These are phyloP conservation scores for Platichthys stellatus DNA, from an alignment of 2,113 vertebrate genomes.

Conservation along the genomic window DNA sequence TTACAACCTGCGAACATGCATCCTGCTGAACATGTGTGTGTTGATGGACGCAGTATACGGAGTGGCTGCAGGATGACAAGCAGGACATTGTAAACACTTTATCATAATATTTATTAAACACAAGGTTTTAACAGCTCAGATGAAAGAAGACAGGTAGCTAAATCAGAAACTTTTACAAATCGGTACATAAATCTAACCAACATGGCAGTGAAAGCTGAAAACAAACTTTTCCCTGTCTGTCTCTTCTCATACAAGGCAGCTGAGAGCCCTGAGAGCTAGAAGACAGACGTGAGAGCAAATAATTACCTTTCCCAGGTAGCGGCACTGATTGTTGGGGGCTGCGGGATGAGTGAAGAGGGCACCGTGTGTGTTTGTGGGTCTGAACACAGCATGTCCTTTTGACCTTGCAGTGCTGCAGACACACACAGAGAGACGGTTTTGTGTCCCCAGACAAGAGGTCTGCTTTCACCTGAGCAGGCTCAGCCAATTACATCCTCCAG, in stretches of 20 bases:
- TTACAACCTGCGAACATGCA: too few species aligned
- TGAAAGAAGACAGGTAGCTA: not conserved
- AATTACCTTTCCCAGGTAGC: slow-evolving; percentile 80
- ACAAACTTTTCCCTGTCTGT: slow-evolving; percentile 34
- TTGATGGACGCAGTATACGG: not conserved
- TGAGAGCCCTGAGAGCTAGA: slow-evolving; percentile 57
- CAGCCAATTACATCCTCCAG: slow-evolving; percentile 59
- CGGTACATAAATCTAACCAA: not conserved
- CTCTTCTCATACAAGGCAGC: slow-evolving; percentile 42
- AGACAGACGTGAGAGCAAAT: slow-evolving; percentile 76
- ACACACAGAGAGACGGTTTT: slow-evolving; percentile 76
- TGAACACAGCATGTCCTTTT: slow-evolving; percentile 71
- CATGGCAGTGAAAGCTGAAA: not conserved
- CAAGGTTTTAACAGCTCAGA: not conserved
- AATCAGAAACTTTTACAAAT: not conserved
- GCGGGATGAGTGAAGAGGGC: slow-evolving; percentile 72
- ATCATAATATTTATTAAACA: too few species aligned
- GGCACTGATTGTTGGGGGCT: slow-evolving; percentile 57
- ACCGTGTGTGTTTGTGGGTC: slow-evolving; percentile 48
- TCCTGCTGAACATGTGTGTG: not conserved
- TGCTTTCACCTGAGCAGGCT: slow-evolving; percentile 77
- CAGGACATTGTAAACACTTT: not conserved
- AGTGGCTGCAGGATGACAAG: not conserved
- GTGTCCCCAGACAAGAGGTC: slow-evolving; percentile 79
- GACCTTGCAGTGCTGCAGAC: slow-evolving; percentile 69